These are phyloP conservation scores for Liparis tanakae DNA, from an alignment of 2,797 vertebrate species.

Conservation along the genomic window DNA sequence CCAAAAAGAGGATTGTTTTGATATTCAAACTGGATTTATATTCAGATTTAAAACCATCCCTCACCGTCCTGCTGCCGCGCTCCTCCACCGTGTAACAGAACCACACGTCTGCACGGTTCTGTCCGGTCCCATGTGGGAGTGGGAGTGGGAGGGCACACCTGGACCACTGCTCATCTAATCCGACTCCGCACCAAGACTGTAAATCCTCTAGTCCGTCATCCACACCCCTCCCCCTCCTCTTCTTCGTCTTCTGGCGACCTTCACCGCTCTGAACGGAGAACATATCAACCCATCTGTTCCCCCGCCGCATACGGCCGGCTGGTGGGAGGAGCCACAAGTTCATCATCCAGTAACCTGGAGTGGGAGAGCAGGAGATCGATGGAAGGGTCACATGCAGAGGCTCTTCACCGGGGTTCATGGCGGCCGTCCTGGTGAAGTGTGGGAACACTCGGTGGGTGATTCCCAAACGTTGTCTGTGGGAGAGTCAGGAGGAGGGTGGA, in stretches of 20 bases:
- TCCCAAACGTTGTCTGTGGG: constrained; percentile 47
- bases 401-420: constrained; percentile 10
- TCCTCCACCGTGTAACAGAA: constrained; percentile 24
- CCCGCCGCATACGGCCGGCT: constrained; percentile 45
- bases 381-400: constrained; percentile 3
- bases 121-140: constrained; percentile 2
- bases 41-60: constrained; percentile 55
- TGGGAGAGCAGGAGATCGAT: constrained; percentile 5
- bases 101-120: constrained; percentile 31
- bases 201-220: constrained; percentile 39
- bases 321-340: constrained; percentile 43
- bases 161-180: constrained; percentile 36
- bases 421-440: constrained; percentile 19
- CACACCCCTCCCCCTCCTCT: constrained; percentile 32
- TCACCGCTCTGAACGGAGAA: constrained; percentile 30
- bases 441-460: constrained; percentile 46
- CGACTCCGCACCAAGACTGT: constrained; percentile 41
- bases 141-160: constrained; percentile 15
- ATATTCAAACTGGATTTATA: constrained; percentile 57
- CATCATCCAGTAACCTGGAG: constrained; percentile 20
- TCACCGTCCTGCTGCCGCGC: constrained; percentile 20
- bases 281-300: constrained; percentile 65
- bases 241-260: constrained; percentile 25
- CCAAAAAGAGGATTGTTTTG: constrained; percentile 33
- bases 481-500: constrained; percentile 47